Evolutionary conservation across 2,888 invertebrate genomes (phyloP).

Genomic region (Lasioglossum pauxillum): DNA sequence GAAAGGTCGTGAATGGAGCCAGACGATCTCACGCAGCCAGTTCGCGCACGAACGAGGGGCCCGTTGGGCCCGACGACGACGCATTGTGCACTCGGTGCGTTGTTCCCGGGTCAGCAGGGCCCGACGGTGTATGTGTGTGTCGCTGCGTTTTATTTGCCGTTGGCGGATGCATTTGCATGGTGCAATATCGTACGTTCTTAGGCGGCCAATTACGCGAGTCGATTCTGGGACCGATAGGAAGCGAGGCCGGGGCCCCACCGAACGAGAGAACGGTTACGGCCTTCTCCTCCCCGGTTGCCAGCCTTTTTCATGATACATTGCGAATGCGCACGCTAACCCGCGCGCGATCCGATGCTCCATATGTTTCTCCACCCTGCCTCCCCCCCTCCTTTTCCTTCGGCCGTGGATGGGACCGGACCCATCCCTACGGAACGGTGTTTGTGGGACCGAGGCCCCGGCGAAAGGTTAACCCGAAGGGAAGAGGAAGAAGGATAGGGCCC

Average conservation of each 20-base stretch:
- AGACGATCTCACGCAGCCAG: neutral
- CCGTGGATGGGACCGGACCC: neutral
- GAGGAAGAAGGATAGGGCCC: constrained; percentile 41
- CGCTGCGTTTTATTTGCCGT: constrained; percentile 71
- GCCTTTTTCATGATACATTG: constrained; percentile 75
- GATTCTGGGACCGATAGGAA: constrained; percentile 79
- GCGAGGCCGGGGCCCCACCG: constrained; percentile 69
- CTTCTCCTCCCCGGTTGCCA: neutral
- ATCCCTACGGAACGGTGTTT: constrained; percentile 23
- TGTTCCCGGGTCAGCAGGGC: constrained; percentile 51
- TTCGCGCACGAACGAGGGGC: constrained; percentile 17
- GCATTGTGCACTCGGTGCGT: constrained; percentile 45
- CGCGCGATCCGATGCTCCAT: constrained; percentile 68
- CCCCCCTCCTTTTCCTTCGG: neutral
- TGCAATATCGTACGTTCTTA: constrained; percentile 84
- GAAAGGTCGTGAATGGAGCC: constrained; percentile 7
- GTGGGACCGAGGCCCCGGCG: constrained; percentile 38
- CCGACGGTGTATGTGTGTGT: constrained; percentile 17
- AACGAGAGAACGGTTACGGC: constrained; percentile 56
- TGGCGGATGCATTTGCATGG: constrained; percentile 81
- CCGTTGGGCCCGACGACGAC: constrained; percentile 12
- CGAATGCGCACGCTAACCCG: constrained; percentile 73
- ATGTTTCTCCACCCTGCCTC: constrained; percentile 55
- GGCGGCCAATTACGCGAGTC: constrained; percentile 84
- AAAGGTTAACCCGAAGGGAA: constrained; percentile 61